Evolutionary conservation across 1,140 invertebrate genomes (phyloP), one percentile per base, ranked within the genome.

Genomic region (Mylabris phalerata): DNA sequence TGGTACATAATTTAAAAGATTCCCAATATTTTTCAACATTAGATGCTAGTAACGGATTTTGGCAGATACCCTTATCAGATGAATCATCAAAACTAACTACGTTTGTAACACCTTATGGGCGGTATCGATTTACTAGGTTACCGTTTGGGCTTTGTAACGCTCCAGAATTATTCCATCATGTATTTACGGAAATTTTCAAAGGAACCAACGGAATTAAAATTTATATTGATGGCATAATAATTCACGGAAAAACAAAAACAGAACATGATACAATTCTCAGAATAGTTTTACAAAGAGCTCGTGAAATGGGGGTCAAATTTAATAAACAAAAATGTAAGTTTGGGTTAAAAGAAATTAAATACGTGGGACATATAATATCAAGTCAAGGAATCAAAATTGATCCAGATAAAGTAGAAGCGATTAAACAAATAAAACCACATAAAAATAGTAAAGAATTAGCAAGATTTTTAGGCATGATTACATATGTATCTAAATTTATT

Each of bases 31-130:
- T 82, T 56, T 68, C 68, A 1, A 71, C 72, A 0, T 50, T 82
- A 11, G 79, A 83, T 66, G 55, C 79, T n/a, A 63, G 64, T 0
- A 71, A 62, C 40, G 80, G 80, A 4, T 83, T 77, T 69, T 77
- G 75, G 65, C 80, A 83, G 62, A 71, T 82, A 9, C 57, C 65
- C 9, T 63, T 82, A 9, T 58, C 73, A 24, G 43, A 63, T 26
- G 58, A 71, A 9, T 71, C 73, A 55, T 64, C 42, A 9, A 48
- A 66, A 4, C 79, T 79, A 64, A 77, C 75, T 0, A 75, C 73
- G 2, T 52, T 54, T 48, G 19, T 11, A 43, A 56, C 45, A 4
- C 46, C 45, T 42, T 41, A 39, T 25, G 55, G 55, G 5, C 26
- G 46, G 11, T 48, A 56, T 38, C 13, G 47, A 38, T 56, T 38